Percentiles rank a stretch among this genome's conserved stretches.
These are phyloP conservation scores for Melozone crissalis DNA, from an alignment of 2,113 vertebrate species.

Conservation along the genomic window DNA sequence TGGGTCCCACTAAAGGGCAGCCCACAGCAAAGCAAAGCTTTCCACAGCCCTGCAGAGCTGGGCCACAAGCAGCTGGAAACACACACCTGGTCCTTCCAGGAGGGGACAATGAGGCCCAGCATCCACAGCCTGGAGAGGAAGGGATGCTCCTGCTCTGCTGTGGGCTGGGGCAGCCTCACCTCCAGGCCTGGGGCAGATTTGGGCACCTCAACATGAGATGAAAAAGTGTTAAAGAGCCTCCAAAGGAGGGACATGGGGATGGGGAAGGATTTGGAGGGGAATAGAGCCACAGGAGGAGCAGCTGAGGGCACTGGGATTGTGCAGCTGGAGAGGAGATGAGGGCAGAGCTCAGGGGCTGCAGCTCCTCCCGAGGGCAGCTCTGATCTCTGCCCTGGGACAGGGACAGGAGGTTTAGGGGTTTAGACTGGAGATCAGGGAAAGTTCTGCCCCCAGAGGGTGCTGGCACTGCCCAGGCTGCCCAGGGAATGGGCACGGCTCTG, in stretches of 20 bases:
- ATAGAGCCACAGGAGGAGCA: not conserved
- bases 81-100: not conserved
- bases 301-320: not conserved
- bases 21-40: not conserved
- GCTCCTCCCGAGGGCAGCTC: not conserved
- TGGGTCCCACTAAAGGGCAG: not conserved
- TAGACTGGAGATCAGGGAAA: accelerated
- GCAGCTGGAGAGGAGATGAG: not conserved
- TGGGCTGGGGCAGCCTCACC: not conserved
- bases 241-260: not conserved
- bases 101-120: not conserved
- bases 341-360: not conserved
- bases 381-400: not conserved
- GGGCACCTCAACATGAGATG: accelerated
- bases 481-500: not conserved
- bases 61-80: not conserved
- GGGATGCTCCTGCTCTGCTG: not conserved
- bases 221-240: not conserved
- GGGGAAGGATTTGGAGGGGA: not conserved
- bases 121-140: accelerated
- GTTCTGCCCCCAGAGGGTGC: not conserved
- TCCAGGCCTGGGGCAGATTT: not conserved
- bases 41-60: not conserved
- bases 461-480: not conserved
- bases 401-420: not conserved